These are phyloP conservation scores for Pao palembangensis DNA, from an alignment of 2,113 vertebrate genomes.

Conservation along the genomic window DNA sequence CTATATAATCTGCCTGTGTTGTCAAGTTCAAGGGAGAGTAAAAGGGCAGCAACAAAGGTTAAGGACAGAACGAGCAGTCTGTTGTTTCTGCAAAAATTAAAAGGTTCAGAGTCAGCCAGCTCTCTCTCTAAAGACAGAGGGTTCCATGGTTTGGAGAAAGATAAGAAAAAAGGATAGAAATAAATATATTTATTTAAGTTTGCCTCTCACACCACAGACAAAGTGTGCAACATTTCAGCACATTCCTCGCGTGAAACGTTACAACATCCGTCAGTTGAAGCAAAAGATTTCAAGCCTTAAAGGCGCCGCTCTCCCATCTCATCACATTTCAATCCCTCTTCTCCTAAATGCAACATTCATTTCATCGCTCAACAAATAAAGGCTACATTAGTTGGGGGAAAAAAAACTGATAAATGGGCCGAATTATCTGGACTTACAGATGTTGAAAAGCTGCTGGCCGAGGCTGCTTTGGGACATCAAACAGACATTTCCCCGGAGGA, in stretches of 20 bases:
- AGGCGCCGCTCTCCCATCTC: conserved; percentile 13
- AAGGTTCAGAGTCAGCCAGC: conserved; percentile 13
- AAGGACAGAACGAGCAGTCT: conserved; percentile 40
- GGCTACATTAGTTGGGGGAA: no score
- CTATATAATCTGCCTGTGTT: conserved; percentile 60
- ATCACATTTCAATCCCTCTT: conserved; percentile 15
- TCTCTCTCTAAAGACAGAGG: conserved; percentile 24
- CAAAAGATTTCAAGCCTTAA: conserved; percentile 25
- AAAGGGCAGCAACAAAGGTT: conserved; percentile 28
- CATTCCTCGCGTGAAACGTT: not conserved
- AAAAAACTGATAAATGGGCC: not conserved
- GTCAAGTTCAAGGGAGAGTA: conserved; percentile 46
- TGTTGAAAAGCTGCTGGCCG: conserved; percentile 52
- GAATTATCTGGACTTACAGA: conserved; percentile 38
- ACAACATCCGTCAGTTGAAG: conserved; percentile 18
- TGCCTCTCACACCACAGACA: not conserved
- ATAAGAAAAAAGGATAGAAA: no score
- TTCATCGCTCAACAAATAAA: conserved; percentile 2
- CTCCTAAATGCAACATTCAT: not conserved
- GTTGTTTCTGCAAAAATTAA: conserved; percentile 36
- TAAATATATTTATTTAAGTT: no score
- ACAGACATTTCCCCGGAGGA: conserved; percentile 33
- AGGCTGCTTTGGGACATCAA: conserved; percentile 49
- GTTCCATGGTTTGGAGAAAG: no score
- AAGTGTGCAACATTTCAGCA: not conserved